Evolutionary conservation across 2,797 vertebrate species (phyloP), one percentile per base, ranked within the genome.

Genomic region (Acanthornis magna): DNA sequence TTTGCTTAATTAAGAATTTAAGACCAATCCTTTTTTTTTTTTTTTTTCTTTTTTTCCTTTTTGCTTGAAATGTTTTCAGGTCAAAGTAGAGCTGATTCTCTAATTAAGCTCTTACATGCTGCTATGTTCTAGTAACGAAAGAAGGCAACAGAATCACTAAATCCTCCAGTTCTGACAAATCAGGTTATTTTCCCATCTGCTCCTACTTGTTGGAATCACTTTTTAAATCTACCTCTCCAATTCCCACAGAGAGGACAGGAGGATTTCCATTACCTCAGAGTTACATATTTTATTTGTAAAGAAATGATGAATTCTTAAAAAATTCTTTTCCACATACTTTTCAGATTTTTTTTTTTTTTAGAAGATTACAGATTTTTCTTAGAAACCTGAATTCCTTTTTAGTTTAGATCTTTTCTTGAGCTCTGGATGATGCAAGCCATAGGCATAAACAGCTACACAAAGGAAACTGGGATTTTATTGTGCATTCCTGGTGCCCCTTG

Each of bases 151-250:
- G 93, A 91, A 80, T 96, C 93, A 91, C 71, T 91, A 91, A 94
- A 91, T 96, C 92, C 82, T 88, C 61, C 75, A 80, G 93, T 95
- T 96, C 91, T 97, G 95, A 96, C 95, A 97, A 97, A 96, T 92
- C 96, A 95, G 82, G 96, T 95, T 98, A 93, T 97, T 97, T 97
- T 97, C 85, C 91, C 85, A 92, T 96, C 93, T 96, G 91, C 60
- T 95, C 47, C 70, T 84, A n/a, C 84, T 96, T 79, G 82, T 70
- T 66, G 63, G 45, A 73, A 73, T 93, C 79, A 76, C 62, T 95
- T 85, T 93, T 86, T 70, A 92, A 94, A 84, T 79, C 83, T 47
- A 11, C 70, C 77, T 50, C 79, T 58, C 70, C 4, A 66, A 71
- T 84, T 79, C 79, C 77, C 88, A 61, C 76, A 76, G 89, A 94